Evolutionary conservation across 23 tunicate genomes (phyloP).

Genomic region (Aplidium turbinatum): DNA sequence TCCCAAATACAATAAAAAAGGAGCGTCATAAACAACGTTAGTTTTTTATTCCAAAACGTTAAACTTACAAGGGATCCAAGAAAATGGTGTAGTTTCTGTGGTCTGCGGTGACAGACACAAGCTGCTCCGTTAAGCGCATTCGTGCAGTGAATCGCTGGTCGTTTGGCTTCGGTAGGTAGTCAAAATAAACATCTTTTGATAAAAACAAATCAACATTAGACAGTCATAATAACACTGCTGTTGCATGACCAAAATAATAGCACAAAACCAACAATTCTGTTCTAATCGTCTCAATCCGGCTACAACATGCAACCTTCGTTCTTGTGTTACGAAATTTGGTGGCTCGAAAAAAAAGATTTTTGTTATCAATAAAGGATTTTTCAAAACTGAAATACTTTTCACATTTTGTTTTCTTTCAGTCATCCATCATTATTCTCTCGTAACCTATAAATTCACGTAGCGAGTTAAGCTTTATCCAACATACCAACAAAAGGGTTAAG

Average conservation of each 20-base stretch:
- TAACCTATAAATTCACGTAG: too few relatives aligned
- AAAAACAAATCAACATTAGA: too few relatives aligned
- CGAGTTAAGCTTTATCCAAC: neutral
- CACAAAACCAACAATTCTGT: neutral
- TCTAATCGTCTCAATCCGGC: too few relatives aligned
- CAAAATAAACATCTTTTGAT: conserved; percentile 85
- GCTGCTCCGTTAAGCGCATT: conserved; percentile 51
- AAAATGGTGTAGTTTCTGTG: conserved; percentile 80
- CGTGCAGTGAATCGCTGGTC: neutral
- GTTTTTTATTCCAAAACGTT: too few relatives aligned
- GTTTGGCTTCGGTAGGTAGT: conserved; percentile 43
- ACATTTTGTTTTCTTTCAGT: neutral
- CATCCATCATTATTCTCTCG: too few relatives aligned
- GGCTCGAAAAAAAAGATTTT: too few relatives aligned
- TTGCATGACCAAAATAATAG: neutral
- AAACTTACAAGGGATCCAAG: conserved; percentile 52
- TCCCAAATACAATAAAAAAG: too few relatives aligned
- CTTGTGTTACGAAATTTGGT: too few relatives aligned
- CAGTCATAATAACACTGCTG: too few relatives aligned
- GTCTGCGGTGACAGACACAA: conserved; percentile 40
- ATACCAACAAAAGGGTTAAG: conserved; percentile 62
- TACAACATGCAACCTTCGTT: too few relatives aligned
- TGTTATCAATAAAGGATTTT: neutral
- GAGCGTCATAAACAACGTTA: too few relatives aligned
- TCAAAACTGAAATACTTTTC: neutral